phyloP scores from a whole-genome alignment of 2,113 vertebrate species.

The Antigone vipio region DNA sequence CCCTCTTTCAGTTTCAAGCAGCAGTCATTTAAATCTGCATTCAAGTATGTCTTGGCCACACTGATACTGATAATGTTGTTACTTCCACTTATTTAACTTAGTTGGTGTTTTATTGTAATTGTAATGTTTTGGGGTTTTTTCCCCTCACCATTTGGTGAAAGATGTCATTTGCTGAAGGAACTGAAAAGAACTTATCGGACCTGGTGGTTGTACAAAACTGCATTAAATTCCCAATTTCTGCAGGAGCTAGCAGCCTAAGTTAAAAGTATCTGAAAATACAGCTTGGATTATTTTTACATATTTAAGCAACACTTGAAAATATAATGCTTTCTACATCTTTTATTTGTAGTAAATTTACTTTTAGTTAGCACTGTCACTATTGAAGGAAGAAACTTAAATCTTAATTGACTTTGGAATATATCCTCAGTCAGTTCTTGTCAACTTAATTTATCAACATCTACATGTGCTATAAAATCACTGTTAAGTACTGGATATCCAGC shows the following conservation, averaged over 20 bases:
- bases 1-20: background rate
- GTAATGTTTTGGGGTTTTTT: background rate
- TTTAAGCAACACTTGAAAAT: background rate
- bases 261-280: background rate
- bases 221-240: background rate
- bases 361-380: background rate
- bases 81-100: background rate
- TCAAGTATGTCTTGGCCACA: background rate
- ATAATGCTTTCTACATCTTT: background rate
- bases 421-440: background rate
- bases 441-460: conserved; percentile 17
- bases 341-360: background rate
- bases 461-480: background rate
- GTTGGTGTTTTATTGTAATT: background rate
- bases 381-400: conserved; percentile 33
- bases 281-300: background rate
- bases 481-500: background rate
- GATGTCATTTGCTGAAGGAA: background rate
- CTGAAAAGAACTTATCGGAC: background rate
- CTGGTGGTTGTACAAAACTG: background rate
- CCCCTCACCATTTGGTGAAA: background rate
- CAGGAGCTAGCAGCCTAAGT: background rate
- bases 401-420: conserved; percentile 1
- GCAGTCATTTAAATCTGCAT: background rate
- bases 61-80: background rate